Evolutionary conservation across 2,797 vertebrate species (phyloP), one percentile per base, ranked within the genome.

Genomic region (Oreortyx pictus): DNA sequence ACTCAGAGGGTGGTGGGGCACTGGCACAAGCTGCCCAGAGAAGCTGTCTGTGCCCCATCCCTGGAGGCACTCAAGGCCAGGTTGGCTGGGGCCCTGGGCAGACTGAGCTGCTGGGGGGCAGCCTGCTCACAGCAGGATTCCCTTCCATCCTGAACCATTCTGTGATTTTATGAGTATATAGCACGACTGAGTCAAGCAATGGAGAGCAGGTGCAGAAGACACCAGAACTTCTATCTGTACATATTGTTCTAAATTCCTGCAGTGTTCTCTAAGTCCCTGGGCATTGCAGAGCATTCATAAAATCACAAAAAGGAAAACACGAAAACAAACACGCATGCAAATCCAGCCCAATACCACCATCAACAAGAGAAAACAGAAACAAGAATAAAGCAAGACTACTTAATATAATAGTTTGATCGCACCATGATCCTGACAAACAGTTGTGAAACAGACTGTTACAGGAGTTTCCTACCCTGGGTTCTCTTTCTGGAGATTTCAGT

Each of bases 401-500:
- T 71, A 17, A 29, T 60, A 5, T n/a, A 59, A 71, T 73, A 49
- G 4, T 60, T 29, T 31, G 50, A 29, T 52, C 29, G 27, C 4
- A 25, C 44, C 16, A 54, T 50, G 24, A 68, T 56, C 11, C 33
- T 60, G 12, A 44, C 46, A 86, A 91, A 54, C 22, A 76, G 16
- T 59, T 61, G 22, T 49, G 61, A 86, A 47, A 80, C 9, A 56
- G 14, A 11, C 41, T 79, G 31, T 22, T 22, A 50, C 44, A 83
- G 39, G 83, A 31, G 8, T 78, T 87, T 95, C 3, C 4, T 67
- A 31, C 39, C 76, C 25, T 17, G 46, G 8, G 31, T 73, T 29
- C 22, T 59, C 57, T 81, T 76, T 88, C 44, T 74, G 6, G 9
- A 41, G 50, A 73, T 91, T 93, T 92, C 86, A 80, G n/a, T 66